Evolutionary conservation across 2,113 vertebrate genomes (phyloP), one percentile per base, ranked within the genome.

Genomic region (Zapornia atra): DNA sequence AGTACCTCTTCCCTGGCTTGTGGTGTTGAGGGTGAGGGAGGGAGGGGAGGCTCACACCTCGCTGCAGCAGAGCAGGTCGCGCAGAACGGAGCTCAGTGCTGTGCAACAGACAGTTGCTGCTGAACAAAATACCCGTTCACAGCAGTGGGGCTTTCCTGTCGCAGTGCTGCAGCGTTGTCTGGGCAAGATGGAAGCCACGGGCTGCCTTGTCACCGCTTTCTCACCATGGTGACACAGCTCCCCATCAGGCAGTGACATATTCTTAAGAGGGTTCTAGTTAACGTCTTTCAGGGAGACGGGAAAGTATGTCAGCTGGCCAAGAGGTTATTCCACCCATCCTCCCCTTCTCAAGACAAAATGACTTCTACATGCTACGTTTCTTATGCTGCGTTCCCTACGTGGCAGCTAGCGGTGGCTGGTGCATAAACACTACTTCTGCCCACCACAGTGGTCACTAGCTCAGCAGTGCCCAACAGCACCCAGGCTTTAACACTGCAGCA

Each of bases 1-100:
- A 99, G 99, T 99, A 98, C 89, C 73, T 57, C 77, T 89, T 95
- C 70, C 48, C 51, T 66, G 42, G 12, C 42, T 64, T 25, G 59
- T 26, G 1, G 18, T 53, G n/a, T 91, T 72, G 68, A 0, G 0
- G 6, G 6, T 51, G 84, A 44, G 80, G 78, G 48, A 21, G 48
- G 48, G 80, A 68, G 56, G 46, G 60, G 40, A 86, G 73, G 38
- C 69, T 65, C 70, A 70, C 61, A 60, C 8, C 12, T 17, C 15
- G 42, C 68, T 26, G 63, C 46, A 69, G 63, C 78, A 53, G 44
- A 65, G 36, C 28, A 65, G 34, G 22, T 28, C 0, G 0, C 6
- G 16, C 1, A 3, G 33, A 33, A 42, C 25, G 44, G 33, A 53
- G 63, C 10, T 53, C 20, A 31, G 63, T 21, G 80, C 50, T 18